Evolutionary conservation across 1,140 invertebrate genomes (phyloP).

Genomic region (Protaetia brevitarsis): DNA sequence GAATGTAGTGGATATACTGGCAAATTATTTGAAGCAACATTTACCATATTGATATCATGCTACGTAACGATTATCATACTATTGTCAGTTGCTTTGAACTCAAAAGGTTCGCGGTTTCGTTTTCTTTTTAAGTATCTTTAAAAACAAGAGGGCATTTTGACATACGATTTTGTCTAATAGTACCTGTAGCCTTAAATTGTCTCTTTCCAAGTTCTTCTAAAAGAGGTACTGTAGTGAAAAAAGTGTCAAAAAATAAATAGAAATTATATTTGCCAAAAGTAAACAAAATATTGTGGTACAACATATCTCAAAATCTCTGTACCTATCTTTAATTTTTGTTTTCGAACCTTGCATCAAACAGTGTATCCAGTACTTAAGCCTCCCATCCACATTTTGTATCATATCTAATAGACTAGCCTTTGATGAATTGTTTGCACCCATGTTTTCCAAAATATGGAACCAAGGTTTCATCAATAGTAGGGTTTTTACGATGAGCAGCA

Average conservation of each 20-base stretch:
- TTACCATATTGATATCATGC: background rate
- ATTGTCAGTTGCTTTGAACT: background rate
- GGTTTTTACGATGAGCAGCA: background rate
- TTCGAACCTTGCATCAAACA: background rate
- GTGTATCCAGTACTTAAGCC: background rate
- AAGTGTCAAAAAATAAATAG: background rate
- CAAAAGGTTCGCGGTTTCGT: background rate
- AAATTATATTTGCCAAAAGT: background rate
- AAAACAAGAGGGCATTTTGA: background rate
- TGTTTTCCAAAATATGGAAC: constrained; percentile 45
- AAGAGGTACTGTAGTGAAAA: background rate
- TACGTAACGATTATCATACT: background rate
- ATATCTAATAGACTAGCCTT: constrained; percentile 43
- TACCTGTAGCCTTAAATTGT: background rate
- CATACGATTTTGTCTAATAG: background rate
- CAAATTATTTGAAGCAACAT: background rate
- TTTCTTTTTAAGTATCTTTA: background rate
- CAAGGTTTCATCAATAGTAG: constrained; percentile 42
- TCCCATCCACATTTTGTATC: constrained; percentile 44
- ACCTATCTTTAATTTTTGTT: background rate
- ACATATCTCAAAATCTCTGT: background rate
- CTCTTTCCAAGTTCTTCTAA: background rate
- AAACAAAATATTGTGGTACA: background rate
- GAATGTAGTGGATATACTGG: background rate
- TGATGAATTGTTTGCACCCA: constrained; percentile 42